Conservation (phyloP, 2,797 vertebrate species). For the Babyrousa celebensis region DNA sequence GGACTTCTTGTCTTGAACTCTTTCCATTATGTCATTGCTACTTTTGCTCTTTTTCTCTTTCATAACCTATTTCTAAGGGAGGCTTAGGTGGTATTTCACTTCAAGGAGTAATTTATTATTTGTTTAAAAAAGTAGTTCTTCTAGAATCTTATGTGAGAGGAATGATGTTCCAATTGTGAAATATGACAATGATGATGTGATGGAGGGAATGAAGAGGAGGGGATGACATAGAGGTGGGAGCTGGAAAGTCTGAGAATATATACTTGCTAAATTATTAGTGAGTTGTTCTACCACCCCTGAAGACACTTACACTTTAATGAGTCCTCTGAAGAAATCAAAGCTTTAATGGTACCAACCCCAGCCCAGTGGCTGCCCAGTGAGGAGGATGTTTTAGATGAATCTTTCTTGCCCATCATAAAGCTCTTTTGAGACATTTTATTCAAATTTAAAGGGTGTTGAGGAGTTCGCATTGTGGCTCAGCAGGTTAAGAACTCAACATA, state of each 20-base stretch:
- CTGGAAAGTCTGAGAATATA: background rate
- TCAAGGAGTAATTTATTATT: background rate
- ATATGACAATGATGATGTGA: background rate
- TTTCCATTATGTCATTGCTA: background rate
- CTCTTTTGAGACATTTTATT: background rate
- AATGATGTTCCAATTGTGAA: background rate
- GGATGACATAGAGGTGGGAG: background rate
- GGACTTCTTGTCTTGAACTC: background rate
- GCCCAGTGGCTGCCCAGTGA: background rate
- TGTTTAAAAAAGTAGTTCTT: slow-evolving; percentile 24
- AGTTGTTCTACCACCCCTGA: background rate
- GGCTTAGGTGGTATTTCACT: background rate
- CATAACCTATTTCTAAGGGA: background rate
- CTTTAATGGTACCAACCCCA: background rate
- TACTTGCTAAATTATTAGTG: background rate
- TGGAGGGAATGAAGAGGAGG: background rate
- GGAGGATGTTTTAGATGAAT: background rate
- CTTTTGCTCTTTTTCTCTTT: background rate
- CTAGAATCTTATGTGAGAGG: background rate
- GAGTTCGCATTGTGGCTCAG: too few relatives aligned
- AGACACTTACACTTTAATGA: background rate
- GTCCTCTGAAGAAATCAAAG: background rate
- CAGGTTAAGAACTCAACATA: too few relatives aligned
- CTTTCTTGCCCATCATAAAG: background rate
- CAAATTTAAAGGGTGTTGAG: too few relatives aligned